These are phyloP conservation scores for Drosophila simulans DNA, from an alignment of 1,140 invertebrate species.

Conservation along the genomic window DNA sequence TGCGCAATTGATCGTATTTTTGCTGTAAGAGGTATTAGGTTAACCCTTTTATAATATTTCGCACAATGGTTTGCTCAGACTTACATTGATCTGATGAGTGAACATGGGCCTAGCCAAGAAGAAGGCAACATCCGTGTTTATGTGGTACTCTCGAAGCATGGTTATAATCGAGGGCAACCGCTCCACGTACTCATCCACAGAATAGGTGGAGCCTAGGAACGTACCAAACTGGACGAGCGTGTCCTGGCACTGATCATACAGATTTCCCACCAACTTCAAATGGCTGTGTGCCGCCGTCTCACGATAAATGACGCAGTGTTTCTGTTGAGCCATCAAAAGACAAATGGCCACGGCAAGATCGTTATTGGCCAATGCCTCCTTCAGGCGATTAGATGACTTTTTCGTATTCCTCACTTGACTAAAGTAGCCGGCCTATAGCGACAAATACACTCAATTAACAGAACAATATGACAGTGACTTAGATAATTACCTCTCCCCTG, in stretches of 20 bases:
- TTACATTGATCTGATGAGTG: constrained; percentile 94
- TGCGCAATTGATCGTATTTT: constrained; percentile 90
- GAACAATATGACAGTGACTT: background rate
- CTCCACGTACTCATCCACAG: constrained; percentile 96
- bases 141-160: constrained; percentile 96
- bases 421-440: constrained; percentile 93
- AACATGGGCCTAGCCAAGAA: constrained; percentile 97
- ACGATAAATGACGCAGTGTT: constrained; percentile 95
- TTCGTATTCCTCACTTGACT: constrained; percentile 98
- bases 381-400: constrained; percentile 97
- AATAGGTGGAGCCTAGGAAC: constrained; percentile 96
- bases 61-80: constrained; percentile 48
- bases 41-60: background rate
- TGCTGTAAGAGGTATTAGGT: constrained; percentile 84
- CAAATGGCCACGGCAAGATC: constrained; percentile 97
- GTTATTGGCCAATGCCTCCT: constrained; percentile 95
- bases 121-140: constrained; percentile 98
- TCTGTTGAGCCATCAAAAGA: constrained; percentile 98
- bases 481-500: constrained; percentile 89
- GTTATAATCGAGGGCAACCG: constrained; percentile 94
- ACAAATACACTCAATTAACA: background rate
- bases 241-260: constrained; percentile 97
- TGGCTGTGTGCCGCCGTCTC: constrained; percentile 95
- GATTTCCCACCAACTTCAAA: constrained; percentile 94
- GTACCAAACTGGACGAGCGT: constrained; percentile 99